Base-by-base conservation (phyloP, 2,797 vertebrate species). In the Naso thynnoides region DNA sequence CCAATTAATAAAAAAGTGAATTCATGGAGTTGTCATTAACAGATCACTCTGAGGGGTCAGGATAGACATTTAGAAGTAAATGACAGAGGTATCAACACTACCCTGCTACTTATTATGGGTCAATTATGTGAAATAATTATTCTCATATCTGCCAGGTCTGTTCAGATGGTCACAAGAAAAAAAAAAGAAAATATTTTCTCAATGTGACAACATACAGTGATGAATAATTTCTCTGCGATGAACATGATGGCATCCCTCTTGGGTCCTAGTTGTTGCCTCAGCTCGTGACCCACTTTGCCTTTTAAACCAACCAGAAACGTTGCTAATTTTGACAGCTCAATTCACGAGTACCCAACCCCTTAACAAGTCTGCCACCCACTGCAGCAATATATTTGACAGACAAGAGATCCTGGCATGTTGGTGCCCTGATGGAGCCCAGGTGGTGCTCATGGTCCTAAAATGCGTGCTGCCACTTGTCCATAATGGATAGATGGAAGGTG, bases 251-350 rank as follows among this genome's bases (percentile, higher is more conserved):
- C 74, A 66, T 84, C 71, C 80, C 90, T 89, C 86, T 69, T 70
- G 90, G 88, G 87, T 84, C 79, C 70, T 60, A 81, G 83, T 61
- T 85, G 85, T 86, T 89, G 83, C 77, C 58, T 77, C 73, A 23
- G 67, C 18, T 38, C 47, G 26, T 88, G 84, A 89, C 89, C 86
- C 84, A 78, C 68, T 87, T 88, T 76, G 81, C 76, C 80, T 86
- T 83, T 86, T 83, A 83, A 87, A 76, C 82, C 60, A 77, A 85
- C 70, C 72, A 87, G 68, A 84, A 83, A 88, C 58, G 74, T 75
- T 82, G 91, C 78, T 90, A 91, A 89, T 92, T 91, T 88, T 89
- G 86, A 92, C 89, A 90, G 86, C 86, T 90, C 84, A 44, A 59
- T 92, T 91, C 62, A 68, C 78, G 65, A 82, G 76, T 70, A 72